phyloP scores from a whole-genome alignment of 2,888 invertebrate species.

The Prosopocoilus inquinatus region DNA sequence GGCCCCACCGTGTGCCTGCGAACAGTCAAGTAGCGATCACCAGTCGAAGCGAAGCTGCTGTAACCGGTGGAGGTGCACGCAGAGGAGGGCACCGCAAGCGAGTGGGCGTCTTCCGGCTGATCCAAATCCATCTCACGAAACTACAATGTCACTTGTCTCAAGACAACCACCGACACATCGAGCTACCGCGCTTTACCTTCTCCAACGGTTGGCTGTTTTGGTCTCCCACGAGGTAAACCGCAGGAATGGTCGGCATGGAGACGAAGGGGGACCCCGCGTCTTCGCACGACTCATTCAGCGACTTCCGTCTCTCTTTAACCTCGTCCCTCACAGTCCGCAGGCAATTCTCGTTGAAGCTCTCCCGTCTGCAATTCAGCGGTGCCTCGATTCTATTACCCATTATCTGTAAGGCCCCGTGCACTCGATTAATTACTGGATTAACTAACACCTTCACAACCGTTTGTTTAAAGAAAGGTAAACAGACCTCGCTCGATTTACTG shows the following conservation, averaged over 20 bases:
- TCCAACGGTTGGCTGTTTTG: constrained; percentile 58
- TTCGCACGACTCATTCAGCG: constrained; percentile 40
- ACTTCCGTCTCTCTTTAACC: constrained; percentile 38
- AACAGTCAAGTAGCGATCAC: constrained; percentile 59
- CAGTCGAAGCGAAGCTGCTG: constrained; percentile 35
- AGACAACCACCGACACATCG: neutral
- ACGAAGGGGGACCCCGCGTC: constrained; percentile 52
- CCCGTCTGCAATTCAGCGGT: constrained; percentile 39
- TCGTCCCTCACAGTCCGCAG: constrained; percentile 39
- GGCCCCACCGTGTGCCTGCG: constrained; percentile 92
- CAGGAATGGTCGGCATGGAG: constrained; percentile 56
- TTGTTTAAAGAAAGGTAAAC: neutral
- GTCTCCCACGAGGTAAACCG: constrained; percentile 54
- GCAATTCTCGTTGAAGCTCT: constrained; percentile 50
- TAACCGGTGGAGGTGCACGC: constrained; percentile 39
- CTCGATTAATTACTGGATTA: neutral
- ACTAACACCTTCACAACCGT: neutral
- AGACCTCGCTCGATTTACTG: constrained; percentile 31
- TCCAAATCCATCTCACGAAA: constrained; percentile 58
- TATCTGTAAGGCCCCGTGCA: neutral
- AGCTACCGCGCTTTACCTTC: constrained; percentile 50
- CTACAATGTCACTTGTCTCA: constrained; percentile 40
- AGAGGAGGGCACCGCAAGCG: constrained; percentile 40
- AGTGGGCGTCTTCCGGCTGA: constrained; percentile 42
- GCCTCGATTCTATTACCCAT: constrained; percentile 26